Conservation (phyloP, 2,797 vertebrate genomes). For the Danio kyathit region DNA sequence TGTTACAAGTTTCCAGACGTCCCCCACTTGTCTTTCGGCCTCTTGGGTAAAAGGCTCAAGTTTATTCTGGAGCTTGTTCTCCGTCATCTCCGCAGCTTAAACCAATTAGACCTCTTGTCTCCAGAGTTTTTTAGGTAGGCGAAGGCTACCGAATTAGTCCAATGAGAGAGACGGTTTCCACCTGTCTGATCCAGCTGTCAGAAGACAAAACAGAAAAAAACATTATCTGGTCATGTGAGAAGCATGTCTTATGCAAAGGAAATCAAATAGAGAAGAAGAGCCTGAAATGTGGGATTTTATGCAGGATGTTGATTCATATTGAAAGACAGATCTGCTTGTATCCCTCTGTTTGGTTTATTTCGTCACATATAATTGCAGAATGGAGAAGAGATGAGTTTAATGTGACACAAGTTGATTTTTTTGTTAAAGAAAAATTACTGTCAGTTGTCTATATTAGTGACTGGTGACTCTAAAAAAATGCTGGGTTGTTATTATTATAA, state of each 20-base stretch:
- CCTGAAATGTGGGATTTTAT: constrained; percentile 65
- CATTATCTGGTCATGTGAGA: constrained; percentile 76
- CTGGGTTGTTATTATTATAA: too few relatives aligned
- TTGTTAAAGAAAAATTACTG: constrained; percentile 62
- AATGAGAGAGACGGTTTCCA: constrained; percentile 64
- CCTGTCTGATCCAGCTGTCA: constrained; percentile 77
- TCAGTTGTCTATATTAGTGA: constrained; percentile 28
- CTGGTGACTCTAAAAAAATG: not conserved
- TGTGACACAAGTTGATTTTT: constrained; percentile 62
- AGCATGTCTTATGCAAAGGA: constrained; percentile 67
- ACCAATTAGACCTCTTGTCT: constrained; percentile 35
- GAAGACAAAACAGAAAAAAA: constrained; percentile 45
- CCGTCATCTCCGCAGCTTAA: constrained; percentile 33
- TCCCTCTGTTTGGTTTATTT: constrained; percentile 76
- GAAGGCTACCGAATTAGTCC: constrained; percentile 57
- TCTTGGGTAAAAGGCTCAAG: constrained; percentile 57
- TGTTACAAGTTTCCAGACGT: constrained; percentile 66
- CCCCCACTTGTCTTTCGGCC: constrained; percentile 31
- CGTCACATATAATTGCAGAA: constrained; percentile 68
- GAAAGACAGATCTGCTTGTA: constrained; percentile 61
- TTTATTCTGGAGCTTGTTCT: constrained; percentile 40
- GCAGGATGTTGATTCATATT: constrained; percentile 67
- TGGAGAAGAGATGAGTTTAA: constrained; percentile 58
- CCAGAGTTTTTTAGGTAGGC: constrained; percentile 45
- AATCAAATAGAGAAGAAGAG: constrained; percentile 66